Conservation (phyloP, 2,888 invertebrate species). For the Phaedon cochleariae region DNA sequence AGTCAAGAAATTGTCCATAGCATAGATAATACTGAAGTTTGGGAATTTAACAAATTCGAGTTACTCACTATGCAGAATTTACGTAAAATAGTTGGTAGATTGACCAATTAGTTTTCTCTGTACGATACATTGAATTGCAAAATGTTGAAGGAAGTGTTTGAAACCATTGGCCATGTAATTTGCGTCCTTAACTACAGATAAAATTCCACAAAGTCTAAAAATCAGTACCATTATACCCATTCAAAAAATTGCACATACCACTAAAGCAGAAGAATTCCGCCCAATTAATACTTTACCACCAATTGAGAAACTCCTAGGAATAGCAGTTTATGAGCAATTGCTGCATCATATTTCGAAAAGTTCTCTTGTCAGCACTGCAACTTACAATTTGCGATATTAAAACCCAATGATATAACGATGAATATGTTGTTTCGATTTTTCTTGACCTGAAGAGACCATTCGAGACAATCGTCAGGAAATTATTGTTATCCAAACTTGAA, state of each 20-base stretch:
- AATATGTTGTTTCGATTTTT: too few species aligned
- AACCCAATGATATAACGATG: too few species aligned
- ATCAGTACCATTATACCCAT: constrained; percentile 5
- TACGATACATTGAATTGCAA: constrained; percentile 10
- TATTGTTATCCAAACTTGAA: neutral
- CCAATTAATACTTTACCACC: constrained; percentile 11
- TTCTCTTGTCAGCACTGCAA: too few species aligned
- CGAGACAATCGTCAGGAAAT: neutral
- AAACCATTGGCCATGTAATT: constrained; percentile 17
- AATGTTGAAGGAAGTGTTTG: constrained; percentile 17
- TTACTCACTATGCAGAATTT: constrained; percentile 2
- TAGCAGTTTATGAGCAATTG: constrained; percentile 17
- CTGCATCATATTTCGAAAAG: neutral
- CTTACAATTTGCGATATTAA: too few species aligned
- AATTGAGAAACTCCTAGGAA: constrained; percentile 16
- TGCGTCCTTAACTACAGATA: constrained; percentile 15
- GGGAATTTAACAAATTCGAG: constrained; percentile 10
- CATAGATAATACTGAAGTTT: constrained; percentile 7
- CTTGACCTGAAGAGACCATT: too few species aligned
- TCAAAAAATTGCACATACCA: constrained; percentile 13
- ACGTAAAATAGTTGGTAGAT: constrained; percentile 3
- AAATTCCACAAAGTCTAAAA: neutral
- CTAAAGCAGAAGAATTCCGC: constrained; percentile 7
- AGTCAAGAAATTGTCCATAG: constrained; percentile 7
- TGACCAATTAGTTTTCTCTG: too few species aligned